Base-by-base conservation (phyloP, 1,140 invertebrate species). In the Manduca sexta region DNA sequence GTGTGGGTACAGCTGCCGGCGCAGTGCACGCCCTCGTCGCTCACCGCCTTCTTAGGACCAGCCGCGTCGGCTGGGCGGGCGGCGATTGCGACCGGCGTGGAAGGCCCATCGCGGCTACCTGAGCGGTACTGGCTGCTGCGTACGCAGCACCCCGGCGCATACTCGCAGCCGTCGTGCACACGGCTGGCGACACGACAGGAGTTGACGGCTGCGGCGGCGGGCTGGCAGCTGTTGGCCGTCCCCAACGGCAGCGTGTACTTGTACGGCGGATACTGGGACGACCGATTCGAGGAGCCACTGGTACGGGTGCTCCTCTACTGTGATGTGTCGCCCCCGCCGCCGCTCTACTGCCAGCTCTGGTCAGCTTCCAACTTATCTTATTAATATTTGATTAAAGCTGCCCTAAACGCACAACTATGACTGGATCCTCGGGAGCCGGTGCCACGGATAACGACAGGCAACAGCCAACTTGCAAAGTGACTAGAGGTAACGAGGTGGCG, bases 261-360 rank as follows among this genome's bases (percentile, higher is more conserved):
- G 6, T 34, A 44, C n/a, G 42, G 42, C 10, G 42, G 29, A 0
- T 44, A 44, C n/a, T 44, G 42, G 29, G 42, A 44, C 10, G 29
- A 31, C n/a, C 6, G 42, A 7, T 44, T 44, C 21, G 42, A 44
- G 2, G 35, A 37, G 35, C 31, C 43, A 3, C 33, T 45, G 31
- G 33, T 45, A 11, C 17, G 43, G 16, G 17, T 45, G 13, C 3
- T 45, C 14, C 31, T 34, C 8, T 45, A 45, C 14, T 11, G 2
- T 11, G 43, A 45, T 12, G 43, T 45, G 14, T 2, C 3, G 11
- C 43, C 43, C 2, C 12, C 35, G n/a, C 43, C 43, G 3, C 34
- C 13, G 33, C 14, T 45, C 2, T 45, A 35, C 16, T 45, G 43
- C 13, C 43, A 45, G 16, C 14, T 45, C 3, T 45, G 43, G 43